These are phyloP conservation scores for Coptodon bakossiorum DNA, from an alignment of 2,113 vertebrate species.

Conservation along the genomic window DNA sequence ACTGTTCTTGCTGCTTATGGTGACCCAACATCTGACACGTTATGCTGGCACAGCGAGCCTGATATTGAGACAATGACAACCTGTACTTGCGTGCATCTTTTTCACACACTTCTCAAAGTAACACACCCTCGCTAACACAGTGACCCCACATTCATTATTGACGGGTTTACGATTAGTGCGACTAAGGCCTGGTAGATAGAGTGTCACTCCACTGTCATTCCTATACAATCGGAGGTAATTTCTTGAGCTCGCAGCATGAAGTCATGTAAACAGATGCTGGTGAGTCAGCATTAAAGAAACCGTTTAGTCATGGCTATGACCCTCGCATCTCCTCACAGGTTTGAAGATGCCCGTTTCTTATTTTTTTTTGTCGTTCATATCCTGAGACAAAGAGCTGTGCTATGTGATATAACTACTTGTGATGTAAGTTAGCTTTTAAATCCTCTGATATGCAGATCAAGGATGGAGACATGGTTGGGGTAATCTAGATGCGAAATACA, in stretches of 20 bases:
- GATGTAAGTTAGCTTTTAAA: background rate
- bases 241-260: constrained; percentile 34
- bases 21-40: background rate
- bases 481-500: background rate
- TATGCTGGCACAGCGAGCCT: background rate
- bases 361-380: background rate
- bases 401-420: background rate
- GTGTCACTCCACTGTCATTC: constrained; percentile 34
- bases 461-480: background rate
- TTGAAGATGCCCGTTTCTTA: background rate
- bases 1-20: background rate
- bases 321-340: background rate
- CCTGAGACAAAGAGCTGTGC: background rate
- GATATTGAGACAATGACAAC: constrained; percentile 7
- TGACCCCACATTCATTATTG: constrained; percentile 60
- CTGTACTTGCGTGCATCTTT: background rate
- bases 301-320: background rate
- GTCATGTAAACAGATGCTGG: constrained; percentile 13
- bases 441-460: background rate
- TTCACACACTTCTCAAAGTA: constrained; percentile 1
- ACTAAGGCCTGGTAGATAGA: constrained; percentile 22
- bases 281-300: background rate
- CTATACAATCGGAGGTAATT: constrained; percentile 52
- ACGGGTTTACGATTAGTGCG: constrained; percentile 8
- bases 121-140: background rate